phyloP scores from a whole-genome alignment of 2,113 vertebrate species.

The Sorex fumeus region DNA sequence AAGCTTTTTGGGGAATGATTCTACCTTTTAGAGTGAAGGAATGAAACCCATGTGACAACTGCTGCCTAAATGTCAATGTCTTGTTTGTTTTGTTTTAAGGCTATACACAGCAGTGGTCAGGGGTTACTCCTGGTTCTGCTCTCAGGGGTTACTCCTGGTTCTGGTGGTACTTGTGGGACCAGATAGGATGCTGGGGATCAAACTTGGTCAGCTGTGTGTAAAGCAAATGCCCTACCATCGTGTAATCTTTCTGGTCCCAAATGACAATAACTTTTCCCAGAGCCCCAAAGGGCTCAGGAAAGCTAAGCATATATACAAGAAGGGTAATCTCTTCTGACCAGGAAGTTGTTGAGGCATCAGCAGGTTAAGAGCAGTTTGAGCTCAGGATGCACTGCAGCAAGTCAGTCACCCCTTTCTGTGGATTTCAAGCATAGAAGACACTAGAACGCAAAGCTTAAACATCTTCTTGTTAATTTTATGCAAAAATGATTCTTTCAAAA shows the following conservation, averaged over 20 bases:
- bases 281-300: neutral
- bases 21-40: neutral
- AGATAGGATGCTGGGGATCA: no score
- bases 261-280: neutral
- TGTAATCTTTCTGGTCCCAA: no score
- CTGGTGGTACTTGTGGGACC: no score
- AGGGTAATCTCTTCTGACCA: neutral
- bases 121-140: no score
- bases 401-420: neutral
- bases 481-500: conserved; percentile 52
- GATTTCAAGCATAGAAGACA: conserved; percentile 26
- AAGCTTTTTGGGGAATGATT: neutral
- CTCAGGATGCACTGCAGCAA: neutral
- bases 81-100: neutral
- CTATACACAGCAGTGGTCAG: no score
- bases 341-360: neutral
- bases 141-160: no score
- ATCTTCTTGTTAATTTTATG: conserved; percentile 38
- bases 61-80: neutral
- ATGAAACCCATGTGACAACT: neutral
- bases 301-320: neutral
- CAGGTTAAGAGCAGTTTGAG: neutral
- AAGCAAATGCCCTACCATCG: no score
- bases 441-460: neutral
- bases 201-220: no score